These are phyloP conservation scores for Ichneumoninae sp. DNA, from an alignment of 2,888 invertebrate species.

Conservation along the genomic window DNA sequence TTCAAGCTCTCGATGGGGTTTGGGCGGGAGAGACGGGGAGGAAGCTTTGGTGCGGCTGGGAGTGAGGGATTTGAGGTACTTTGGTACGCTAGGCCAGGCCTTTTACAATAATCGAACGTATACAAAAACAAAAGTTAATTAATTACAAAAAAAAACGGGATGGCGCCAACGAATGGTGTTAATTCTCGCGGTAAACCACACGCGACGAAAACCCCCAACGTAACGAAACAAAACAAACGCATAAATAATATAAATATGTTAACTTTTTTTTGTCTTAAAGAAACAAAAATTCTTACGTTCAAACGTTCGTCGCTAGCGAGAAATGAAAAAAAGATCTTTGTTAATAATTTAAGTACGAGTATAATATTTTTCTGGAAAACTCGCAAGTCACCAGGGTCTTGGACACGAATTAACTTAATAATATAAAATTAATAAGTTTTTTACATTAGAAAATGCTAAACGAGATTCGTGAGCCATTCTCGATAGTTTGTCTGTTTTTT, in stretches of 20 bases:
- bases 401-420: conserved; percentile 56
- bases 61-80: conserved; percentile 74
- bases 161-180: conserved; percentile 66
- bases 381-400: conserved; percentile 61
- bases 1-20: conserved; percentile 36
- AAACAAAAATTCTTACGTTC: conserved; percentile 74
- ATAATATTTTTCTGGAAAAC: conserved; percentile 39
- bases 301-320: conserved; percentile 76
- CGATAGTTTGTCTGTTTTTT: conserved; percentile 56
- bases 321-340: conserved; percentile 29
- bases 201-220: conserved; percentile 64
- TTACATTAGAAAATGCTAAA: conserved; percentile 35
- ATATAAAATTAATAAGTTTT: conserved; percentile 24
- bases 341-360: conserved; percentile 54
- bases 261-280: conserved; percentile 49
- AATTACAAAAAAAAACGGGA: conserved; percentile 59
- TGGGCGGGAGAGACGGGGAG: conserved; percentile 53
- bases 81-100: conserved; percentile 84
- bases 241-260: conserved; percentile 76
- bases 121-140: conserved; percentile 50
- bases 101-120: conserved; percentile 69
- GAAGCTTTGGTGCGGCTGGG: conserved; percentile 58
- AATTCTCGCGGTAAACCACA: conserved; percentile 66
- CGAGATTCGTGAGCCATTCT: conserved; percentile 54
- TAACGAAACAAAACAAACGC: conserved; percentile 72